These are phyloP conservation scores for Sarcophaga carnaria DNA, from an alignment of 2,888 invertebrate species.

Conservation along the genomic window DNA sequence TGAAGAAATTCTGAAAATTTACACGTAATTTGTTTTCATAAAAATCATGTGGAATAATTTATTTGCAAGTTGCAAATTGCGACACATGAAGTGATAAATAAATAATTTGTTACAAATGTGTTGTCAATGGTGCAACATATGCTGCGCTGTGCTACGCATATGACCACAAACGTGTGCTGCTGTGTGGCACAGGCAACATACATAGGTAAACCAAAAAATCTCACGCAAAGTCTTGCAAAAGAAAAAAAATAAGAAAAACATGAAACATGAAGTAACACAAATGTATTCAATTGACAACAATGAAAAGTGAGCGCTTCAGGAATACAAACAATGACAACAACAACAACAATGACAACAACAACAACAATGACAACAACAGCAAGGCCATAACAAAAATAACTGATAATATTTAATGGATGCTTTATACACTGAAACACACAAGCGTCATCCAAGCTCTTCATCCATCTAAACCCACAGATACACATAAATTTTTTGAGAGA, in stretches of 20 bases:
- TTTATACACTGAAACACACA: constrained; percentile 25
- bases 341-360: constrained; percentile 3
- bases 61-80: no score
- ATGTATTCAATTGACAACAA: constrained; percentile 40
- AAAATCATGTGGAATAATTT: no score
- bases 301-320: constrained; percentile 7
- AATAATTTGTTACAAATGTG: no score
- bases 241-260: not conserved
- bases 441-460: not conserved
- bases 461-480: constrained; percentile 5
- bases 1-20: no score
- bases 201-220: not conserved
- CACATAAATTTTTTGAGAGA: not conserved
- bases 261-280: constrained; percentile 8
- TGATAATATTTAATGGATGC: constrained; percentile 66
- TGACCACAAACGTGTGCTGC: no score
- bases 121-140: no score
- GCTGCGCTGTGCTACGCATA: no score
- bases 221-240: not conserved
- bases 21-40: no score
- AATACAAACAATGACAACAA: not conserved
- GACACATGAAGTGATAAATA: no score
- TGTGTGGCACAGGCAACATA: not conserved
- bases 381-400: constrained; percentile 52
- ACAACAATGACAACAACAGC: not conserved